Evolutionary conservation across 2,113 vertebrate genomes (phyloP).

Genomic region (Colossoma macropomum): DNA sequence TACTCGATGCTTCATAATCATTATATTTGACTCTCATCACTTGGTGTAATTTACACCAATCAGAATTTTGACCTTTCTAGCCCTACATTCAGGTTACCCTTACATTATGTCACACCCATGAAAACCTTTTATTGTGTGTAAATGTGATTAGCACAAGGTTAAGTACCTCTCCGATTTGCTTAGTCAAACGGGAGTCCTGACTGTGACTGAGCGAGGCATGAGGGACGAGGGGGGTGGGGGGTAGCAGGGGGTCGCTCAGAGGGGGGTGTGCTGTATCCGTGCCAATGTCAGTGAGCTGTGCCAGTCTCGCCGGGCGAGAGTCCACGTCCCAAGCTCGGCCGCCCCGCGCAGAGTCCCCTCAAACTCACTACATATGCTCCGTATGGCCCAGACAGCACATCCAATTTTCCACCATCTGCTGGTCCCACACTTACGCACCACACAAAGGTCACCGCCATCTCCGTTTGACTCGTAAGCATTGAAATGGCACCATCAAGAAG

Average conservation of each 20-base stretch:
- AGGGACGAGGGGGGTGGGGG: constrained; percentile 56
- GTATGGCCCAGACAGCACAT: constrained; percentile 70
- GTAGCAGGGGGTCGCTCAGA: constrained; percentile 16
- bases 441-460: constrained; percentile 64
- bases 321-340: constrained; percentile 68
- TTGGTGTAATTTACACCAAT: neutral
- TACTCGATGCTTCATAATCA: neutral
- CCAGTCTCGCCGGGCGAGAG: constrained; percentile 69
- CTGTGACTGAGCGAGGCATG: constrained; percentile 46
- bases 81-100: constrained; percentile 8
- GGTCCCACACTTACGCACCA: constrained; percentile 67
- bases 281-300: constrained; percentile 63
- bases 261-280: constrained; percentile 54
- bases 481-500: constrained; percentile 48
- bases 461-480: constrained; percentile 54
- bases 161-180: constrained; percentile 41
- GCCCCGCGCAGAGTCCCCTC: constrained; percentile 65
- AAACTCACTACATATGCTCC: constrained; percentile 79
- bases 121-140: constrained; percentile 36
- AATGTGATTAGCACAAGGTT: constrained; percentile 44
- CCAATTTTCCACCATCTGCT: constrained; percentile 82
- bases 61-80: neutral
- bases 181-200: constrained; percentile 35
- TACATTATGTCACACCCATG: constrained; percentile 23
- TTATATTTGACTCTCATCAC: neutral